phyloP scores from a whole-genome alignment of 2,888 invertebrate genomes.

The Pristionchus japonicus region DNA sequence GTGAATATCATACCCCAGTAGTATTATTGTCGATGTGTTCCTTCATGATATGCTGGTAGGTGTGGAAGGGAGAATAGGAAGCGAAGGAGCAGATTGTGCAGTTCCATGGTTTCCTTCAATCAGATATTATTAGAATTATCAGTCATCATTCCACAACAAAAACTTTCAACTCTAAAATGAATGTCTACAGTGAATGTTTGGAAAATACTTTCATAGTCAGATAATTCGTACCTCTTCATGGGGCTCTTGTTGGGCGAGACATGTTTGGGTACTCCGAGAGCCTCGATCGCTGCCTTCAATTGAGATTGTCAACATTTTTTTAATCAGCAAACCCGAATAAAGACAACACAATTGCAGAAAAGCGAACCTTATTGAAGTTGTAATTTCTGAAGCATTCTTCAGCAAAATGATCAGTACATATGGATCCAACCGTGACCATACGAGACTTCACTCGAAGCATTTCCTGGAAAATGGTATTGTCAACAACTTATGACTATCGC shows the following conservation, averaged over 20 bases:
- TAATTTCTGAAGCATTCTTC: constrained; percentile 59
- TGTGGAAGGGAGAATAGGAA: constrained; percentile 49
- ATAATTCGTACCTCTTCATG: constrained; percentile 43
- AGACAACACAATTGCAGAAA: neutral
- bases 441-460: constrained; percentile 51
- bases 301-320: too few species aligned
- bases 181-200: neutral
- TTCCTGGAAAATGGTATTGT: constrained; percentile 46
- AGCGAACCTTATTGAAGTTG: constrained; percentile 45
- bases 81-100: constrained; percentile 62
- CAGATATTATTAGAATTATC: too few species aligned
- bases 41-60: constrained; percentile 26
- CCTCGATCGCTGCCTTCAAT: constrained; percentile 59
- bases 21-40: neutral
- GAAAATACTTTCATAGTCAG: too few species aligned
- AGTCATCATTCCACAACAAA: too few species aligned
- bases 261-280: constrained; percentile 60
- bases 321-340: neutral
- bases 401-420: constrained; percentile 64
- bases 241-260: constrained; percentile 56
- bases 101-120: constrained; percentile 60
- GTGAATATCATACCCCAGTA: neutral
- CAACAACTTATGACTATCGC: too few species aligned
- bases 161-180: neutral
- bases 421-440: constrained; percentile 52